These are phyloP conservation scores for Portunus trituberculatus DNA, from an alignment of 1,140 invertebrate genomes.

Conservation along the genomic window DNA sequence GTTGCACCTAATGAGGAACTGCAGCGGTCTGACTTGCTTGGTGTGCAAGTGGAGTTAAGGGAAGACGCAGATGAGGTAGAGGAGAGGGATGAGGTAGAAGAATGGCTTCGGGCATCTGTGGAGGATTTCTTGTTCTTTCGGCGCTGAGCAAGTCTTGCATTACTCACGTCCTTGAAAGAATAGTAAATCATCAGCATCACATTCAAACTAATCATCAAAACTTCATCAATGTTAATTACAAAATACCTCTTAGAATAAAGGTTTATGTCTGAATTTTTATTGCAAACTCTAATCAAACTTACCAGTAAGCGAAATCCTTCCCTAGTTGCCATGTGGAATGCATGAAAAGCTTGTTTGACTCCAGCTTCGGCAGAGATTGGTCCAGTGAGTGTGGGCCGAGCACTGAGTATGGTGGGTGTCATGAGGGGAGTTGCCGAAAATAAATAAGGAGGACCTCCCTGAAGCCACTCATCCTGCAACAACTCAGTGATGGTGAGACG, in stretches of 20 bases:
- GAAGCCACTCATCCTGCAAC: constrained; percentile 85
- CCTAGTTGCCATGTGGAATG: constrained; percentile 86
- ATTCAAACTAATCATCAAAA: background rate
- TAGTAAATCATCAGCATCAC: constrained; percentile 25
- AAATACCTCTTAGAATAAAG: background rate
- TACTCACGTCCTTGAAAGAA: constrained; percentile 83
- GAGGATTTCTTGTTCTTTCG: constrained; percentile 86
- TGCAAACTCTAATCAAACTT: background rate
- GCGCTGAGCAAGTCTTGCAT: constrained; percentile 87
- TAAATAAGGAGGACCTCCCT: constrained; percentile 79
- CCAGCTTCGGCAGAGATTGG: constrained; percentile 80
- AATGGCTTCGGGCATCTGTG: constrained; percentile 81
- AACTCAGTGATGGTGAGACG: constrained; percentile 87
- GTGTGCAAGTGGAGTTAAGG: constrained; percentile 78
- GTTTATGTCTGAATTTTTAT: background rate
- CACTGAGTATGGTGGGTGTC: constrained; percentile 83
- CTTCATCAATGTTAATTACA: too few relatives aligned
- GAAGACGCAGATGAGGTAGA: constrained; percentile 79
- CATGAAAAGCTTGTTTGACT: constrained; percentile 85
- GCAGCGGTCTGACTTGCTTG: constrained; percentile 78
- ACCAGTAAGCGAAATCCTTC: constrained; percentile 84
- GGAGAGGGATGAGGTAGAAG: constrained; percentile 81
- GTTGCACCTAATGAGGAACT: constrained; percentile 79
- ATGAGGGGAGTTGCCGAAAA: constrained; percentile 82
- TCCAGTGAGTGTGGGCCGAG: constrained; percentile 78